Evolutionary conservation across 2,888 invertebrate species (phyloP).

Genomic region (Ennomos erosarius): DNA sequence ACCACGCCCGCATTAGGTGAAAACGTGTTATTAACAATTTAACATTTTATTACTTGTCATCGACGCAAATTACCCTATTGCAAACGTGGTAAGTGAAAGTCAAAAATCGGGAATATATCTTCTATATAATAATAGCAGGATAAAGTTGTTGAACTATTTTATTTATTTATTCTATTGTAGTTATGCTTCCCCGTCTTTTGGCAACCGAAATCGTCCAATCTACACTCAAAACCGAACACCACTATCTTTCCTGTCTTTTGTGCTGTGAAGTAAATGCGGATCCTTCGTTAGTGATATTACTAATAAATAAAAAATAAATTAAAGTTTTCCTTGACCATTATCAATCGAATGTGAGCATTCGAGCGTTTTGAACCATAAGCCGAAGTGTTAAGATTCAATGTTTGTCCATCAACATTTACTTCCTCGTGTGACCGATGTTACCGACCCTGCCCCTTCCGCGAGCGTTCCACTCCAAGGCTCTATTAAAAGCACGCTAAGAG

Average conservation of each 20-base stretch:
- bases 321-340: slow-evolving; percentile 32
- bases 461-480: slow-evolving; percentile 43
- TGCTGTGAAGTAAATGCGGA: slow-evolving; percentile 72
- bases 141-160: slow-evolving; percentile 58
- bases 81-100: slow-evolving; percentile 41
- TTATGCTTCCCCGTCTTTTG: slow-evolving; percentile 79
- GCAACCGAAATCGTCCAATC: slow-evolving; percentile 77
- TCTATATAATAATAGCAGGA: slow-evolving; percentile 53
- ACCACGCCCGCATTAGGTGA: slow-evolving; percentile 40
- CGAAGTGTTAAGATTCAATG: slow-evolving; percentile 41
- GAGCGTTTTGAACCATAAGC: slow-evolving; percentile 45
- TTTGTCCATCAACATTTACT: slow-evolving; percentile 67
- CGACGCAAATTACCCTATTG: slow-evolving; percentile 22
- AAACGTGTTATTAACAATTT: slow-evolving; percentile 13
- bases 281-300: slow-evolving; percentile 41
- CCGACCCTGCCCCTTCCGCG: slow-evolving; percentile 45
- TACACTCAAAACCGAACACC: slow-evolving; percentile 74
- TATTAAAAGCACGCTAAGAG: slow-evolving; percentile 36
- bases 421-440: slow-evolving; percentile 48
- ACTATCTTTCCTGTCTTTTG: slow-evolving; percentile 54
- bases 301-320: slow-evolving; percentile 46
- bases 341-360: slow-evolving; percentile 18
- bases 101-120: slow-evolving; percentile 63
- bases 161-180: slow-evolving; percentile 51
- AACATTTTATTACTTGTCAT: too few relatives aligned